Percentiles rank a stretch among this genome's conserved stretches.
phyloP scores from a whole-genome alignment of 2,113 vertebrate species.

The Pterocles burchelli region DNA sequence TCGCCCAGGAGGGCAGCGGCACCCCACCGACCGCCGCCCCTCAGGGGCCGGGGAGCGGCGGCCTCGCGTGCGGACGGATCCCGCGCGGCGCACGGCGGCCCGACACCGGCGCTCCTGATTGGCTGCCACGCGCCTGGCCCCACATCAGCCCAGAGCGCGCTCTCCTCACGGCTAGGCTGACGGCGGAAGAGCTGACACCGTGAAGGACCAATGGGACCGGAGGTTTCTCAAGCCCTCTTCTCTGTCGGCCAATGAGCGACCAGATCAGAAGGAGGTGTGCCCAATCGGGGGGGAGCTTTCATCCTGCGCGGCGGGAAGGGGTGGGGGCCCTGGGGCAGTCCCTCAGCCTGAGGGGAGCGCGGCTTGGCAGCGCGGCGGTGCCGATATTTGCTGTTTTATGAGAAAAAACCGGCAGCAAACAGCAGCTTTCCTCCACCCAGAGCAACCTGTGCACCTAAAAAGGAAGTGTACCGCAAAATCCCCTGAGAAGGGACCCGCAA shows the following conservation, averaged over 20 bases:
- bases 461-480: not conserved
- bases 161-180: not conserved
- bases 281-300: slow-evolving; percentile 67
- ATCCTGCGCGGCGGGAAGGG: not conserved
- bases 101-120: slow-evolving; percentile 59
- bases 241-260: not conserved
- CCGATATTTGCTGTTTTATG: accelerated
- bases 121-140: slow-evolving; percentile 76
- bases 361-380: accelerated
- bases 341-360: accelerated
- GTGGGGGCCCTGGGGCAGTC: accelerated
- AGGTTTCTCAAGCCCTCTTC: not conserved
- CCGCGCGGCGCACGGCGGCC: not conserved
- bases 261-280: not conserved
- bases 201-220: not conserved
- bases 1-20: accelerated
- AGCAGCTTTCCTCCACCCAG: not conserved
- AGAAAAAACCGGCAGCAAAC: not conserved
- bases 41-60: not conserved
- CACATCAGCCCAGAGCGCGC: slow-evolving; percentile 85
- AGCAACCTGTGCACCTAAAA: not conserved
- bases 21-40: not conserved
- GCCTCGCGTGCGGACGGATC: slow-evolving; percentile 70
- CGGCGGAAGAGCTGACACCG: not conserved
- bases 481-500: not conserved